Conservation (phyloP, 1,140 invertebrate species). For the Orchesella cincta region DNA sequence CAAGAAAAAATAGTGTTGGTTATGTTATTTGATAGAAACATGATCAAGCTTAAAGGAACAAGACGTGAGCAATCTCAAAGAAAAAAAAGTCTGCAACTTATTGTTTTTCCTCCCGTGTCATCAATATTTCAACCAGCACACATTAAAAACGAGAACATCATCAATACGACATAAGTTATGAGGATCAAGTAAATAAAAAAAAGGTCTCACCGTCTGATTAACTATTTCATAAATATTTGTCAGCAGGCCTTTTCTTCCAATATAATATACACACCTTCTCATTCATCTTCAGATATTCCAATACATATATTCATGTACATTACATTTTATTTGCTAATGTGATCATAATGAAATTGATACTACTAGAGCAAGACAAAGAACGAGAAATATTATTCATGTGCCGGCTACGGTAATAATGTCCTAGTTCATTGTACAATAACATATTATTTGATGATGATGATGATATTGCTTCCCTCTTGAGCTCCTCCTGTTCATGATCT, state of each 20-base stretch:
- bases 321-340: too few relatives aligned
- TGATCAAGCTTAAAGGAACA: constrained; percentile 2
- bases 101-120: constrained; percentile 4
- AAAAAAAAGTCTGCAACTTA: constrained; percentile 10
- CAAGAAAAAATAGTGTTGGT: neutral
- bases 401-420: too few relatives aligned
- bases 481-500: too few relatives aligned
- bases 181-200: neutral
- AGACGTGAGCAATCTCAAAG: constrained; percentile 1
- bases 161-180: neutral
- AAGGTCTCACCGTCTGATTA: neutral
- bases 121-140: neutral
- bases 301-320: too few relatives aligned
- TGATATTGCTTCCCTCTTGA: too few relatives aligned
- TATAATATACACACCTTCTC: too few relatives aligned
- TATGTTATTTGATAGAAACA: neutral
- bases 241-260: too few relatives aligned
- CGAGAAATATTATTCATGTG: neutral
- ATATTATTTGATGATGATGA: too few relatives aligned
- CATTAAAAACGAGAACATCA: too few relatives aligned
- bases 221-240: constrained; percentile 18
- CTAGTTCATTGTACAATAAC: too few relatives aligned
- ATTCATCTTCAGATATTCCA: too few relatives aligned
- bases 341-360: neutral
- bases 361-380: neutral